Percentiles rank a stretch among this genome's conserved stretches.
Conservation (phyloP, 2,797 vertebrate species). For the Microtus obscurus region DNA sequence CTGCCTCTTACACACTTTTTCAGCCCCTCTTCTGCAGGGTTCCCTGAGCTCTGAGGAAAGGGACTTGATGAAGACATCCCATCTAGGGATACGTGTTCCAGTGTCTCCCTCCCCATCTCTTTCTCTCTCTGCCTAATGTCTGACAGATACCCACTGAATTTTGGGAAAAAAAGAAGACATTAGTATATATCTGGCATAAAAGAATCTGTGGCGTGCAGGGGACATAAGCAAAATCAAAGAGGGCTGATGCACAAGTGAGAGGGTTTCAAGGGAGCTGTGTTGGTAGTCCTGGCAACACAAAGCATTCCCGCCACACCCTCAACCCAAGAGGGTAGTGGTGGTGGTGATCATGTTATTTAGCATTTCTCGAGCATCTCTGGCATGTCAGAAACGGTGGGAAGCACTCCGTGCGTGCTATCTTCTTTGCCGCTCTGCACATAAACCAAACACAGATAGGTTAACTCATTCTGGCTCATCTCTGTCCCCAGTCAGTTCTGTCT, state of each 20-base stretch:
- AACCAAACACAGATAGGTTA: not conserved
- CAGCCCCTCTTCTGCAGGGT: not conserved
- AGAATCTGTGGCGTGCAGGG: not conserved
- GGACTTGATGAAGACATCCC: not conserved
- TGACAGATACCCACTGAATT: not conserved
- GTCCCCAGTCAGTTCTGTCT: not conserved
- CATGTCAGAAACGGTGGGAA: not conserved
- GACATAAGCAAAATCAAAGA: not conserved
- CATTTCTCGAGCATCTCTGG: not conserved
- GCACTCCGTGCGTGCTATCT: not conserved
- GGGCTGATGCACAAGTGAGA: not conserved
- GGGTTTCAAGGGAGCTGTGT: not conserved
- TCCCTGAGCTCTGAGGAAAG: not conserved
- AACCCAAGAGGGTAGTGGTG: not conserved
- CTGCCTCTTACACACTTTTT: not conserved
- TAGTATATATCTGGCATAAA: not conserved
- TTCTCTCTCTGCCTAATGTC: not conserved
- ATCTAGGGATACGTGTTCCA: not conserved
- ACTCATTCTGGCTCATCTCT: not conserved
- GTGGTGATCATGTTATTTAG: not conserved
- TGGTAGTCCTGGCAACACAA: not conserved
- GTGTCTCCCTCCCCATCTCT: not conserved
- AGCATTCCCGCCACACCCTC: not conserved
- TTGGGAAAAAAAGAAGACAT: not conserved
- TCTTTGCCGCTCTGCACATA: not conserved